Percentiles rank a stretch among this genome's conserved stretches.
These are phyloP conservation scores for Glaucidium brasilianum DNA, from an alignment of 2,113 vertebrate genomes.

Conservation along the genomic window DNA sequence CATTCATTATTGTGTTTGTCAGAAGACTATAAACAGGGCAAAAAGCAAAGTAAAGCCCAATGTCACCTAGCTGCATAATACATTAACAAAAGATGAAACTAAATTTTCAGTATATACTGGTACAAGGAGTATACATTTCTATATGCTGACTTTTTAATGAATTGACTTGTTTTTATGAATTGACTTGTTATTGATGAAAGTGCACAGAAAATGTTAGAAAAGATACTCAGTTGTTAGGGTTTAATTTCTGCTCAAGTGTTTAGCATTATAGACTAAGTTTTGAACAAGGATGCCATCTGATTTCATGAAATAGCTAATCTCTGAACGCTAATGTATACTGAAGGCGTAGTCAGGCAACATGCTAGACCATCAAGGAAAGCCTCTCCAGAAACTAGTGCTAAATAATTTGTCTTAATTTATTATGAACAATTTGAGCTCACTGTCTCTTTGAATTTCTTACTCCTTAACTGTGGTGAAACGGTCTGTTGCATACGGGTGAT, in stretches of 20 bases:
- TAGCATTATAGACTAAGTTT: background rate
- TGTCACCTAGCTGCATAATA: background rate
- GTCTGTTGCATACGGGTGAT: background rate
- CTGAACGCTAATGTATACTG: background rate
- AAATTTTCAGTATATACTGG: fast-evolving
- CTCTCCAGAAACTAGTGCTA: background rate
- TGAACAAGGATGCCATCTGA: background rate
- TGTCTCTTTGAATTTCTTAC: background rate
- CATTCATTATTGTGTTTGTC: background rate
- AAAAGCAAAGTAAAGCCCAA: background rate
- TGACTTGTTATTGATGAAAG: background rate
- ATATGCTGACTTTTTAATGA: background rate
- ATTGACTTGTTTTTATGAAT: background rate
- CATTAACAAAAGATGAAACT: background rate
- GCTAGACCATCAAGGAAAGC: background rate
- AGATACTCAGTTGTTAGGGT: background rate
- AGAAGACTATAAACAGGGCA: background rate
- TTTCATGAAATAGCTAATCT: background rate
- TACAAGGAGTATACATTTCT: background rate
- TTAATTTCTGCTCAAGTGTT: background rate
- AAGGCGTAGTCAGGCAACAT: background rate
- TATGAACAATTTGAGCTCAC: background rate
- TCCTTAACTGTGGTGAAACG: background rate
- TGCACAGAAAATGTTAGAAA: background rate
- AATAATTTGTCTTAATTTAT: background rate